Conservation (phyloP, 2,797 vertebrate genomes). For the Typhlichthys subterraneus region DNA sequence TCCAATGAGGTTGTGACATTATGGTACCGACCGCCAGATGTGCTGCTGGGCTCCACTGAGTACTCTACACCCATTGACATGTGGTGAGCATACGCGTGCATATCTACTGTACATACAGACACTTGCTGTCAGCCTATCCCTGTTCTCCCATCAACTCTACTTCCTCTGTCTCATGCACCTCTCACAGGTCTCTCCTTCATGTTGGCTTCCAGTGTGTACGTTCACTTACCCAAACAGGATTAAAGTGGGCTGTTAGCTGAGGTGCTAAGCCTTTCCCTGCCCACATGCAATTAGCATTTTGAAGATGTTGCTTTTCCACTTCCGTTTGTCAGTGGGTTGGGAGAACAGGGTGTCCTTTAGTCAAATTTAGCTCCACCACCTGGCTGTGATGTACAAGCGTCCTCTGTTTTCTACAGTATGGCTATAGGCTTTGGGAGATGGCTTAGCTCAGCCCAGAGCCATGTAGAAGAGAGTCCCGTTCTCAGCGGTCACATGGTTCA, state of each 20-base stretch:
- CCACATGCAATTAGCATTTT: neutral
- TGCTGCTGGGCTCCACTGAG: slow-evolving; percentile 82
- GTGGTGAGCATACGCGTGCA: slow-evolving; percentile 72
- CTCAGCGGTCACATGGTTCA: too few relatives aligned
- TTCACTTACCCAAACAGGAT: slow-evolving; percentile 4
- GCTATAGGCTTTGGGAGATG: neutral
- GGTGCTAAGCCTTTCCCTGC: neutral
- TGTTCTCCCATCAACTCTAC: too few relatives aligned
- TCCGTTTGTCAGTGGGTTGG: neutral
- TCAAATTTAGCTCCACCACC: neutral
- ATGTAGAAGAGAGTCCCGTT: too few relatives aligned
- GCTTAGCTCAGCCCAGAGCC: neutral
- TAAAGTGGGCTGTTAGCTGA: neutral
- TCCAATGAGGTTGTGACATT: slow-evolving; percentile 81
- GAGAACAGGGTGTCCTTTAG: slow-evolving; percentile 28
- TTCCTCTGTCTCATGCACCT: slow-evolving; percentile 1
- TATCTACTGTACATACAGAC: slow-evolving; percentile 10
- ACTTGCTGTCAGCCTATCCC: neutral
- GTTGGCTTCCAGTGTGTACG: slow-evolving; percentile 5
- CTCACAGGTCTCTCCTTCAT: neutral
- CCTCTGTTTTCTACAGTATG: neutral
- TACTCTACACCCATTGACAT: slow-evolving; percentile 84
- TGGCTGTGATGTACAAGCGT: neutral
- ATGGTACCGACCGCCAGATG: slow-evolving; percentile 84
- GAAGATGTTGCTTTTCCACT: neutral